Evolutionary conservation across 2,797 vertebrate genomes (phyloP).

Genomic region (Novumbra hubbsi): DNA sequence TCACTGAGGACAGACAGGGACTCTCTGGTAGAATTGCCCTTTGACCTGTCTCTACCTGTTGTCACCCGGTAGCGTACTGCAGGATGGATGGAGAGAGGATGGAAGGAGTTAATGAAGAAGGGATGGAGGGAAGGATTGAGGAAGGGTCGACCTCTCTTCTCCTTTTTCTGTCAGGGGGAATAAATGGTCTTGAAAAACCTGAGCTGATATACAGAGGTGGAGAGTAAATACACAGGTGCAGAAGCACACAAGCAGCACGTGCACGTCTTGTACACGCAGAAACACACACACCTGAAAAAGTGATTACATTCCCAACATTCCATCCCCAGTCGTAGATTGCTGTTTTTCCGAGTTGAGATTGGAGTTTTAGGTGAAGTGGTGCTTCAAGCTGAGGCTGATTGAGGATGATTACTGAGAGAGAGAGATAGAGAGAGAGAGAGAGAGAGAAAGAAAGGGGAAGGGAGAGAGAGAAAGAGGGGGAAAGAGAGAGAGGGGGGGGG

Average conservation of each 20-base stretch:
- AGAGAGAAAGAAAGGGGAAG: neutral
- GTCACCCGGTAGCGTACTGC: neutral
- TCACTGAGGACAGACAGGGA: neutral
- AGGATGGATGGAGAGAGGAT: neutral
- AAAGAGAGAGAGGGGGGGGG: no score
- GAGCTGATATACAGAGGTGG: neutral
- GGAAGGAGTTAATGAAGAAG: neutral
- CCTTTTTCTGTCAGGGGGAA: neutral
- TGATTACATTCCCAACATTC: conserved; percentile 30
- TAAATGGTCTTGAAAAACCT: neutral
- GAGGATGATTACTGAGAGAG: neutral
- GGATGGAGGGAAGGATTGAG: neutral
- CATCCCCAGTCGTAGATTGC: conserved; percentile 16
- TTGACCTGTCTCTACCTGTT: neutral
- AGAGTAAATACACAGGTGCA: neutral
- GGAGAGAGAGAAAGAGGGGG: no score
- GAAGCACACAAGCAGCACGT: neutral
- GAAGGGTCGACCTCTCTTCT: neutral
- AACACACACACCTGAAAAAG: conserved; percentile 6
- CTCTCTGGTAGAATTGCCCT: neutral
- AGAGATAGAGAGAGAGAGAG: neutral
- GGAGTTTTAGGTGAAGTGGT: conserved; percentile 32
- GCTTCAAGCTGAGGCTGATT: conserved; percentile 40
- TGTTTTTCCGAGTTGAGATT: conserved; percentile 26
- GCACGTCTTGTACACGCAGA: neutral